phyloP scores from a whole-genome alignment of 2,888 invertebrate genomes.

The Pandemis cinnamomeana region DNA sequence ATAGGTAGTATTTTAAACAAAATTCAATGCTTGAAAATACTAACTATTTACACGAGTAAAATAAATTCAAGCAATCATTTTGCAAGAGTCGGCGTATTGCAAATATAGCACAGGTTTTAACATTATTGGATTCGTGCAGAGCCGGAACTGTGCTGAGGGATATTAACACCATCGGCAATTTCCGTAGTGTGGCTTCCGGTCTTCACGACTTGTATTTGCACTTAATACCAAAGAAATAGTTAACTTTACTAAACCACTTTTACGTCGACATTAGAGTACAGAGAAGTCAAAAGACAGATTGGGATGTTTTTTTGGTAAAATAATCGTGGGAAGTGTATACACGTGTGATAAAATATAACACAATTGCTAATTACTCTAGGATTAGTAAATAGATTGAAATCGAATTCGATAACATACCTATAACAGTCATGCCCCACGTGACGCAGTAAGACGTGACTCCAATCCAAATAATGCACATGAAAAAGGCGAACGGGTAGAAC shows the following conservation, averaged over 20 bases:
- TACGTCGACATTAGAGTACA: no score
- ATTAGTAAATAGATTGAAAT: background rate
- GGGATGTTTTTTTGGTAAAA: background rate
- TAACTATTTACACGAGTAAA: no score
- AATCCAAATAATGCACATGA: constrained; percentile 95
- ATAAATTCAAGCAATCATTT: background rate
- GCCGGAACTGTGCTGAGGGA: background rate
- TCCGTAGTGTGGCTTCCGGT: no score
- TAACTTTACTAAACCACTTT: background rate
- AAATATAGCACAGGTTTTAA: background rate
- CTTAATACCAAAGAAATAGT: background rate
- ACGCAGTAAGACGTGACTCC: constrained; percentile 93
- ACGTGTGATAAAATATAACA: background rate
- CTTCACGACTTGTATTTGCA: no score
- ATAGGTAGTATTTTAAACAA: no score
- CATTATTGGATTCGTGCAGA: background rate
- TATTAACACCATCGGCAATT: background rate
- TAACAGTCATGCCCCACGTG: constrained; percentile 95
- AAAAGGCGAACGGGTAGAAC: constrained; percentile 90
- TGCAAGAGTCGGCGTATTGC: background rate
- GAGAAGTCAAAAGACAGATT: background rate
- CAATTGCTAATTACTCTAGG: background rate
- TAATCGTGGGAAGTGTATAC: background rate
- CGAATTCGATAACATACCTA: constrained; percentile 84
- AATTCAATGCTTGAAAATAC: no score